These are phyloP conservation scores for Melikaiella ostensackeni DNA, from an alignment of 2,888 invertebrate species.

Conservation along the genomic window DNA sequence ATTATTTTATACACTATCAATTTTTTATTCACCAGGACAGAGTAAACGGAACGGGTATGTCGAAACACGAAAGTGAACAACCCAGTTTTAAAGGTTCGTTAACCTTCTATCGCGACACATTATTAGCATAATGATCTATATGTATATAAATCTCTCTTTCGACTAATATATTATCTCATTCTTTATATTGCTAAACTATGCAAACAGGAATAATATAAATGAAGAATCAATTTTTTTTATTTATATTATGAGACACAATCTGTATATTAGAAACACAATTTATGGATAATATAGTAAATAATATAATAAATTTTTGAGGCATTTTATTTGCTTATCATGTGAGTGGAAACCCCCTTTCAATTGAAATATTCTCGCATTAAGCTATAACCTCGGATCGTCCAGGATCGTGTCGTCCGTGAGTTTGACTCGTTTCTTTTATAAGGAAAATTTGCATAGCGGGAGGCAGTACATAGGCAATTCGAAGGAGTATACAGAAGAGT, in stretches of 20 bases:
- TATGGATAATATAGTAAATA: too few species aligned
- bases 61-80: slow-evolving; percentile 6
- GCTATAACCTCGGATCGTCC: slow-evolving; percentile 14
- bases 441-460: slow-evolving; percentile 31
- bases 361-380: not conserved
- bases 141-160: slow-evolving; percentile 1
- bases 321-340: not conserved
- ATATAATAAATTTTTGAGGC: not conserved
- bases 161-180: not conserved
- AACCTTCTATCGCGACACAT: slow-evolving; percentile 13
- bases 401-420: too few species aligned
- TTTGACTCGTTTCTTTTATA: slow-evolving; percentile 23
- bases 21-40: not conserved
- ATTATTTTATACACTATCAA: not conserved
- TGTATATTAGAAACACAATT: too few species aligned
- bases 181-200: not conserved
- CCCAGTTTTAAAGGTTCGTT: slow-evolving; percentile 25
- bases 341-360: not conserved
- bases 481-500: slow-evolving; percentile 40
- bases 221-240: too few species aligned
- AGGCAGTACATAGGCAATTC: slow-evolving; percentile 10
- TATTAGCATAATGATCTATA: slow-evolving; percentile 16
- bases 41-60: not conserved
- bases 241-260: too few species aligned
- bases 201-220: too few species aligned